phyloP scores from a whole-genome alignment of 2,113 vertebrate species.

The Lagenorhynchus albirostris region DNA sequence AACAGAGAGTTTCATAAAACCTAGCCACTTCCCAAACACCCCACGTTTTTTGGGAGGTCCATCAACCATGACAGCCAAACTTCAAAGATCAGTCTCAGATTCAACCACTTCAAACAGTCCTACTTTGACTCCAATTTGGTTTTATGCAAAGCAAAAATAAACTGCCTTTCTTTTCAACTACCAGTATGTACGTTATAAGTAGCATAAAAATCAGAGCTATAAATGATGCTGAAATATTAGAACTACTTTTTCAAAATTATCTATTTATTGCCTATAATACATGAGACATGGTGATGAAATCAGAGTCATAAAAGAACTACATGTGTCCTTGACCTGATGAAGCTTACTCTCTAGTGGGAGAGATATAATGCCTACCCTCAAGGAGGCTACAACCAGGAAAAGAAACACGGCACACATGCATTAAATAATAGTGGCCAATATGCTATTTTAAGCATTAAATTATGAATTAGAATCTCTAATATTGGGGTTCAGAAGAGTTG shows the following conservation, averaged over 20 bases:
- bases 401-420: not conserved
- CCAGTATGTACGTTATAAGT: not conserved
- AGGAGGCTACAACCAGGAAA: not conserved
- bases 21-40: not conserved
- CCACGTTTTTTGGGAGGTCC: not conserved
- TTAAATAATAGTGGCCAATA: not conserved
- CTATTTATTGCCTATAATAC: not conserved
- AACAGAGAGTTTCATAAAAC: not conserved
- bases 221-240: not conserved
- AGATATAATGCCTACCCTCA: not conserved
- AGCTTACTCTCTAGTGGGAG: not conserved
- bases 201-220: not conserved
- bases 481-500: not conserved
- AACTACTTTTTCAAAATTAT: constrained; percentile 7
- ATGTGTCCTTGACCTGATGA: not conserved
- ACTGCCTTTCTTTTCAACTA: not conserved
- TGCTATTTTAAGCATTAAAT: not conserved
- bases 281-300: not conserved
- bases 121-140: not conserved
- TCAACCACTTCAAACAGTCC: not conserved
- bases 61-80: not conserved
- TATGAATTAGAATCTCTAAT: not conserved
- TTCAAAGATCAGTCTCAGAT: not conserved
- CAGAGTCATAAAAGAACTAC: not conserved
- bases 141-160: constrained; percentile 23